Evolutionary conservation across 2,113 vertebrate genomes (phyloP).

Genomic region (Melanostigma gelatinosum): DNA sequence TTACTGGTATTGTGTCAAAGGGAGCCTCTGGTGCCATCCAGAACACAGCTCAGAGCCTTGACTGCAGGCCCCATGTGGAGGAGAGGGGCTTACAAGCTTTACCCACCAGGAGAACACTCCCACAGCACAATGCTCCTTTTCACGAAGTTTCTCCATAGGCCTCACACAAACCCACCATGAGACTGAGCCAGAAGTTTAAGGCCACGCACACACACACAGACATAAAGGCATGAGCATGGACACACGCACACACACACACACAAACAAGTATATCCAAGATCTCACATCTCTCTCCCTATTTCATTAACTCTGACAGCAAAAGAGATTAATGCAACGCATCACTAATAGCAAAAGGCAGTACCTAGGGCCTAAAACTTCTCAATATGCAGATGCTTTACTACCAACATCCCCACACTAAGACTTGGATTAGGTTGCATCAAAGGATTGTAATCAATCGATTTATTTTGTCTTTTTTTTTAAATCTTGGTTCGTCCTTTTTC

Average conservation of each 20-base stretch:
- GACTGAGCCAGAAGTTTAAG: constrained; percentile 65
- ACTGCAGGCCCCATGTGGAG: constrained; percentile 73
- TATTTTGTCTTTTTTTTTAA: constrained; percentile 23
- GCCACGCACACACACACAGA: constrained; percentile 9
- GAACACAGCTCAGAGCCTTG: constrained; percentile 66
- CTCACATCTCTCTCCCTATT: constrained; percentile 46
- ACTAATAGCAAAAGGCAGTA: constrained; percentile 52
- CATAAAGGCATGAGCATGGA: constrained; percentile 1
- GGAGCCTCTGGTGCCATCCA: constrained; percentile 67
- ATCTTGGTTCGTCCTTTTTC: constrained; percentile 35
- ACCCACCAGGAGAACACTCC: constrained; percentile 73
- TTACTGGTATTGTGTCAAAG: constrained; percentile 59
- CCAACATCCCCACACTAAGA: constrained; percentile 71
- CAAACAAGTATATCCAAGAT: background rate
- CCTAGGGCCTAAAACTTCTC: constrained; percentile 58
- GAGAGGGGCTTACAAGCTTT: constrained; percentile 74
- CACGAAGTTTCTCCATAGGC: constrained; percentile 61
- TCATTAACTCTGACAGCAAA: constrained; percentile 69
- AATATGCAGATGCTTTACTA: constrained; percentile 71
- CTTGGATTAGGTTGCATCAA: constrained; percentile 76
- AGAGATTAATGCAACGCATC: constrained; percentile 67
- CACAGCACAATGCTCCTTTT: constrained; percentile 82
- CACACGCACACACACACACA: constrained; percentile 20
- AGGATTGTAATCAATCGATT: constrained; percentile 68
- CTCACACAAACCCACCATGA: constrained; percentile 69